phyloP scores from a whole-genome alignment of 2,797 vertebrate genomes.

The Lacerta agilis region DNA sequence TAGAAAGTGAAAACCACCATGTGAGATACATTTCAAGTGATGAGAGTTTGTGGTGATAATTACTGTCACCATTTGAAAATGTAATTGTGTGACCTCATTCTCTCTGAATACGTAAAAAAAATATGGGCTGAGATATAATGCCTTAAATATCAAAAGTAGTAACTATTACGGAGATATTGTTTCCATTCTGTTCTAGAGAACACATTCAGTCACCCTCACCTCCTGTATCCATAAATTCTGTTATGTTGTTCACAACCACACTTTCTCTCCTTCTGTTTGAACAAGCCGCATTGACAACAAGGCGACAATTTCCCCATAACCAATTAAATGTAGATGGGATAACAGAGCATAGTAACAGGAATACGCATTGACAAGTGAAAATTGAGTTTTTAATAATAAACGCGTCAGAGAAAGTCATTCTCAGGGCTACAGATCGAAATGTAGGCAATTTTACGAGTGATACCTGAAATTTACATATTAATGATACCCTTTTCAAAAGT shows the following conservation, averaged over 20 bases:
- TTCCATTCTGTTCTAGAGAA: background rate
- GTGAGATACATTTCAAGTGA: background rate
- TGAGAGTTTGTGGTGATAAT: background rate
- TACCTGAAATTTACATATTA: constrained; percentile 28
- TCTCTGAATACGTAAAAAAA: background rate
- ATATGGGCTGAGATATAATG: background rate
- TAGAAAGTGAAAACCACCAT: background rate
- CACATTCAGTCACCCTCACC: background rate
- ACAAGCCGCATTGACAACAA: constrained; percentile 27
- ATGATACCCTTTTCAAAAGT: constrained; percentile 24
- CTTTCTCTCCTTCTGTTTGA: constrained; percentile 6
- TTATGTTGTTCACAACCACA: background rate
- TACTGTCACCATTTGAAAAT: background rate
- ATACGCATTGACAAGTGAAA: constrained; percentile 33
- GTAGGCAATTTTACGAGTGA: constrained; percentile 25
- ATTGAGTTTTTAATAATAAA: constrained; percentile 48
- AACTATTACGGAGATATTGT: background rate
- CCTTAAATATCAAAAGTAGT: background rate
- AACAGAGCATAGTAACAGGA: constrained; percentile 21
- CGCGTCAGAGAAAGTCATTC: constrained; percentile 22
- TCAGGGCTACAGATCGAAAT: constrained; percentile 12
- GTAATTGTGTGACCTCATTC: background rate
- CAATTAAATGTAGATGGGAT: constrained; percentile 21
- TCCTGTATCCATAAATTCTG: background rate
- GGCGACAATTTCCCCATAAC: constrained; percentile 19